These are phyloP conservation scores for Neodiprion fabricii DNA, from an alignment of 1,140 invertebrate genomes.

Conservation along the genomic window DNA sequence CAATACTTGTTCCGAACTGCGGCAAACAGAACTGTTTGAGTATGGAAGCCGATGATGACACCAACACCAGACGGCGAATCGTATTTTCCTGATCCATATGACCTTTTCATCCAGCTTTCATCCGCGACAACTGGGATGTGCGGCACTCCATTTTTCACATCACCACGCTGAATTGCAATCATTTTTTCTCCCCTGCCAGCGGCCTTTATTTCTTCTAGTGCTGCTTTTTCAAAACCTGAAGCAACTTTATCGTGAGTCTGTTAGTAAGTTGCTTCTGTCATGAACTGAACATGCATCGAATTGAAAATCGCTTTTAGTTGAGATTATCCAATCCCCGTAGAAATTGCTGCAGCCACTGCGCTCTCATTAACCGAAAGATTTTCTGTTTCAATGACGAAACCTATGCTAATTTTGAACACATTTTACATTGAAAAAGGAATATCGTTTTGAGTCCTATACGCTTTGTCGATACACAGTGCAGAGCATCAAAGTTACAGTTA, in stretches of 20 bases:
- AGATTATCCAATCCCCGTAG: slow-evolving; percentile 32
- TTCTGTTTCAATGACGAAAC: too few species aligned
- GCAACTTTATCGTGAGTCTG: slow-evolving; percentile 25
- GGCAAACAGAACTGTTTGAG: slow-evolving; percentile 50
- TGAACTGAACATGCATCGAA: slow-evolving; percentile 33
- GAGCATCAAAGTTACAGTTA: background rate
- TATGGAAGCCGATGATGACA: slow-evolving; percentile 47
- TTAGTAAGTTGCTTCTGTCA: slow-evolving; percentile 27
- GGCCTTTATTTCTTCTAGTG: slow-evolving; percentile 32
- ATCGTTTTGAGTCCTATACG: slow-evolving; percentile 7
- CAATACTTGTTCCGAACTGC: slow-evolving; percentile 55
- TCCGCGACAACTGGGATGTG: slow-evolving; percentile 44
- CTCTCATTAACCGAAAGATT: slow-evolving; percentile 18
- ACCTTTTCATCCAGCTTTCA: slow-evolving; percentile 44
- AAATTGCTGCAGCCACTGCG: slow-evolving; percentile 28
- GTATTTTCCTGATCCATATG: slow-evolving; percentile 35
- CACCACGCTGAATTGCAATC: slow-evolving; percentile 35
- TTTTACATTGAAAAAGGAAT: background rate
- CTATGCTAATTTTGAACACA: background rate
- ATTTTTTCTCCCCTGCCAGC: slow-evolving; percentile 39
- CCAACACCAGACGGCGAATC: slow-evolving; percentile 38
- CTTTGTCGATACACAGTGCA: background rate
- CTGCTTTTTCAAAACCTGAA: slow-evolving; percentile 25
- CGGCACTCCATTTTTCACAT: slow-evolving; percentile 34
- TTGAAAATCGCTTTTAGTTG: slow-evolving; percentile 35